Base-by-base conservation (phyloP, 2,113 vertebrate species). In the Podarcis muralis region DNA sequence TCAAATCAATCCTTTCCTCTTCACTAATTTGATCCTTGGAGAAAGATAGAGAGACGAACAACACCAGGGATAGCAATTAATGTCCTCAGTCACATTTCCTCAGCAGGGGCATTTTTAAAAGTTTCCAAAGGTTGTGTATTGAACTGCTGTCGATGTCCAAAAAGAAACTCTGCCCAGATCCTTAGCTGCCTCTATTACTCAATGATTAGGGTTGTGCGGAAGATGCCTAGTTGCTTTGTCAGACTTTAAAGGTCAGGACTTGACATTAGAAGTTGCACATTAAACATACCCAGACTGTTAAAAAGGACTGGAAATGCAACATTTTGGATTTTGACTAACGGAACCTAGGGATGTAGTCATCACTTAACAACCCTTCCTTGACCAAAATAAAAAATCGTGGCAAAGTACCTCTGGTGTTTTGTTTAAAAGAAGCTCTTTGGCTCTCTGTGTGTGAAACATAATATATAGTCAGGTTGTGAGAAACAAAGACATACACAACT, bases 281-380 rank as follows among this genome's bases (percentile, higher is more conserved):
- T 48, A 90, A 22, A 89, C 3, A 76, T 3, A 65, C 0, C 62
- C 11, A 48, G 18, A 30, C 35, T 65, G 75, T 76, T 78, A 86
- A 93, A 91, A 80, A 72, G 57, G 86, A 84, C 0, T 75, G 69
- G 35, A 85, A 81, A 37, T 84, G 74, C 83, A 93, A 66, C 18
- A 72, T 69, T 57, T 25, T 25, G 84, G 25, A 25, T 76, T 8
- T 16, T 16, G 25, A 1, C 84, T 81, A 62, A 53, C 2, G 48
- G 48, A 53, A 53, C 48, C 48, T 53, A 53, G 48, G 48, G 48
- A 11, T 53, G 48, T 53, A 11, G 9, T 9, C 48, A 53, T 53
- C 48, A 53, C 48, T 53, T 53, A 53, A 53, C 48, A 53, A 53
- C 48, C 48, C 9, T 53, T 53, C 48, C 48, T 53, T 53, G 11